These are phyloP conservation scores for Drosophila littoralis DNA, from an alignment of 1,140 invertebrate genomes.

Conservation along the genomic window DNA sequence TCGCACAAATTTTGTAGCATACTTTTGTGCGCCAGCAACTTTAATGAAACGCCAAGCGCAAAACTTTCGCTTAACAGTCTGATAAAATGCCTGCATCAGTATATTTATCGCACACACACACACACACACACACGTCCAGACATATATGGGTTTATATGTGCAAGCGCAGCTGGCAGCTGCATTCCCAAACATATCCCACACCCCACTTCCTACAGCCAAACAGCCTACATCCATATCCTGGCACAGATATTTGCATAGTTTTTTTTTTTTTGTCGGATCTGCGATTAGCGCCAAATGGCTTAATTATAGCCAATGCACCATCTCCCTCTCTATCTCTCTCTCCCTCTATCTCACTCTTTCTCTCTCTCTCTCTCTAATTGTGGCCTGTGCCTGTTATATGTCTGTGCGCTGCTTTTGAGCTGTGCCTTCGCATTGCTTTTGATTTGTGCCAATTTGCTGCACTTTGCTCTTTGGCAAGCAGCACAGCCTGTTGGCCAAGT, in stretches of 20 bases:
- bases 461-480: constrained; percentile 10
- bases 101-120: constrained; percentile 33
- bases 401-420: neutral
- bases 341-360: neutral
- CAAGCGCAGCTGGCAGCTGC: constrained; percentile 41
- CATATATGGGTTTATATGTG: neutral
- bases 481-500: neutral
- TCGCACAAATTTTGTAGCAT: constrained; percentile 65
- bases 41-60: constrained; percentile 77
- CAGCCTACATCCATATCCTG: constrained; percentile 11
- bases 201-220: neutral
- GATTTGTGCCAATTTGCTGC: constrained; percentile 26
- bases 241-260: constrained; percentile 39
- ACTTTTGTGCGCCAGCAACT: constrained; percentile 72
- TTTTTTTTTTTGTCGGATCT: constrained; percentile 42
- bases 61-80: constrained; percentile 74
- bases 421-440: constrained; percentile 19
- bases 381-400: neutral
- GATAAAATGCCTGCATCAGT: constrained; percentile 66
- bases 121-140: neutral
- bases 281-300: constrained; percentile 63
- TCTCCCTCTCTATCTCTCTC: neutral
- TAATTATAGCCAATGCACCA: constrained; percentile 56
- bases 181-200: constrained; percentile 25
- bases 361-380: neutral